Percentiles rank a stretch among this genome's conserved stretches.
These are phyloP conservation scores for Carollia perspicillata DNA, from an alignment of 2,113 vertebrate genomes.

Conservation along the genomic window DNA sequence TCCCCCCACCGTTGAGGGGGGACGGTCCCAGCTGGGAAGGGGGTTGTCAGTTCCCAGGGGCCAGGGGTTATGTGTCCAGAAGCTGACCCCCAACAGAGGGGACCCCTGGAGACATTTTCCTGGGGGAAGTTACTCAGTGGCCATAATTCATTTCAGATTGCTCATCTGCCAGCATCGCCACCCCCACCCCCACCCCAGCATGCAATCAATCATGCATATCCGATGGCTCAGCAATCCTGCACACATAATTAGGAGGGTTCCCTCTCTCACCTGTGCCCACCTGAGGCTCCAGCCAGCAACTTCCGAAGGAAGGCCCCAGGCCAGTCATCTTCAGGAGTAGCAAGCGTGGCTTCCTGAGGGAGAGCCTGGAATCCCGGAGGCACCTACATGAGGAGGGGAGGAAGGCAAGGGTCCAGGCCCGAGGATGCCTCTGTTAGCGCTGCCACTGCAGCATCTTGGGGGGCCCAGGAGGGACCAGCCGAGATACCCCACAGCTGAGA, in stretches of 20 bases:
- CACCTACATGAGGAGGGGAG: neutral
- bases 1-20: neutral
- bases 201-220: slow-evolving; percentile 75
- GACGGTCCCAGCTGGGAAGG: rapidly evolving
- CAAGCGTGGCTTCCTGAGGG: neutral
- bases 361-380: neutral
- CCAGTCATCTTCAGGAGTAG: neutral
- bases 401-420: neutral
- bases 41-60: neutral
- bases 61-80: neutral
- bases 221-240: slow-evolving; percentile 49
- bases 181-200: slow-evolving; percentile 3
- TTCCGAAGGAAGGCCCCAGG: slow-evolving; percentile 56
- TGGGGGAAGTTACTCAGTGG: neutral
- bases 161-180: slow-evolving; percentile 33
- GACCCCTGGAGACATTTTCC: neutral
- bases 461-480: neutral
- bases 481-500: neutral
- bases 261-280: slow-evolving; percentile 56
- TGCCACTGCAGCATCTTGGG: neutral
- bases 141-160: slow-evolving; percentile 57
- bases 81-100: neutral
- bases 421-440: neutral
- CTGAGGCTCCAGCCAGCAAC: slow-evolving; percentile 75
- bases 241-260: slow-evolving; percentile 72